A percentile compares a stretch with the other conserved stretches of the same genome.
Conservation (phyloP, 2,113 vertebrate species). For the Mesitornis unicolor region DNA sequence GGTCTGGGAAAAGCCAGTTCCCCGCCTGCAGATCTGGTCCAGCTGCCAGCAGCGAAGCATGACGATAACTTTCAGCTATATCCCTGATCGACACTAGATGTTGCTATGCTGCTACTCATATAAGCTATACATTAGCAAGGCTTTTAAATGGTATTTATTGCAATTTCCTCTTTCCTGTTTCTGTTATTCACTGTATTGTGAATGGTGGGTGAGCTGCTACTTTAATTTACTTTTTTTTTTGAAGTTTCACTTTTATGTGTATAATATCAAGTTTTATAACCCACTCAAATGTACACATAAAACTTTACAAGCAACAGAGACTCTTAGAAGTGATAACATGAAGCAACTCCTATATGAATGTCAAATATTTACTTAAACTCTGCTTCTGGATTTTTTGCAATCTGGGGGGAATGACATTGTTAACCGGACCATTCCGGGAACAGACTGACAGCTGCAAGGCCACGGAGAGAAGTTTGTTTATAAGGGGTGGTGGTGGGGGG, state of each 20-base stretch:
- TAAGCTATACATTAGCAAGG: slow-evolving; percentile 1
- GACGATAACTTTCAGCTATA: slow-evolving; percentile 25
- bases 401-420: slow-evolving; percentile 71
- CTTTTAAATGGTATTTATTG: background rate
- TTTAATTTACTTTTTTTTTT: background rate
- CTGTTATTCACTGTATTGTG: background rate
- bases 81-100: slow-evolving; percentile 72
- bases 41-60: background rate
- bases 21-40: background rate
- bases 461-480: slow-evolving; percentile 73
- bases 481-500: no score
- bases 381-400: slow-evolving; percentile 66
- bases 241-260: background rate
- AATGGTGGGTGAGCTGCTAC: background rate
- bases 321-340: background rate
- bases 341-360: slow-evolving; percentile 32
- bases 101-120: slow-evolving; percentile 71
- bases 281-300: background rate
- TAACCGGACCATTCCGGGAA: slow-evolving; percentile 61
- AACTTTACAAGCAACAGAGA: background rate
- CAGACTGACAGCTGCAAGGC: slow-evolving; percentile 63
- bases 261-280: background rate
- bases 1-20: background rate
- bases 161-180: slow-evolving; percentile 16
- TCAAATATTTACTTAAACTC: slow-evolving; percentile 78